Base-by-base conservation (phyloP, 2,888 invertebrate species). In the Cryptocephalus moraei region DNA sequence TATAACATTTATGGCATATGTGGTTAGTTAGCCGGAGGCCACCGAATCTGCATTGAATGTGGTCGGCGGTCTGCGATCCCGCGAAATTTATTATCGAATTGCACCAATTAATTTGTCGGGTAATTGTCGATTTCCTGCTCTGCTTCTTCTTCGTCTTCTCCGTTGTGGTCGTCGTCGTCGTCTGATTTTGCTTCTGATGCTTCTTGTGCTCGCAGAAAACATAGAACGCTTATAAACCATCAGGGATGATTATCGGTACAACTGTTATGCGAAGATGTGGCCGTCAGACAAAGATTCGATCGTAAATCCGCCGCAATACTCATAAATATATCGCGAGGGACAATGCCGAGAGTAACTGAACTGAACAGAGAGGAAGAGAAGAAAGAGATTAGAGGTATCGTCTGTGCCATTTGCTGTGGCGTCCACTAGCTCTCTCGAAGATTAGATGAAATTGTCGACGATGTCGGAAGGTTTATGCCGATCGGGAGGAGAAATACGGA, bases 81-180 rank as follows among this genome's bases (percentile, higher is more conserved):
- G 31, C 47, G 57, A 61, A 63, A 64, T 65, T 65, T 65, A 65
- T 63, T 56, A 56, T 52, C 56, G 63, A 61, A 64, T 63, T 59
- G 63, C 61, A 62, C 62, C 67, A 65, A 66, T 67, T 67, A 67
- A 66, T 67, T 67, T 66, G 64, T 65, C 64, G 53, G 64, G 63
- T 65, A 65, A 65, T 66, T 64, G 64, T 62, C 54, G 58, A 60
- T 60, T 66, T 66, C 65, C 65, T 64, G 64, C 59, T 61, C 58
- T 36, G 36, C 36, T 36, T 36, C 36, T 36, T 36, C n/a, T 36
- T 36, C 22, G 2, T 22, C 22, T 22, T 22, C 22, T 22, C 22
- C 22, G 2, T 6, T 6, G 2, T 2, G 3, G 22, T 22, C 22
- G 22, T 22, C 6, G 22, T 22, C 22, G 22, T 22, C 22, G 22